Conservation (phyloP, 2,888 invertebrate genomes). For the Liposcelis brunnea region DNA sequence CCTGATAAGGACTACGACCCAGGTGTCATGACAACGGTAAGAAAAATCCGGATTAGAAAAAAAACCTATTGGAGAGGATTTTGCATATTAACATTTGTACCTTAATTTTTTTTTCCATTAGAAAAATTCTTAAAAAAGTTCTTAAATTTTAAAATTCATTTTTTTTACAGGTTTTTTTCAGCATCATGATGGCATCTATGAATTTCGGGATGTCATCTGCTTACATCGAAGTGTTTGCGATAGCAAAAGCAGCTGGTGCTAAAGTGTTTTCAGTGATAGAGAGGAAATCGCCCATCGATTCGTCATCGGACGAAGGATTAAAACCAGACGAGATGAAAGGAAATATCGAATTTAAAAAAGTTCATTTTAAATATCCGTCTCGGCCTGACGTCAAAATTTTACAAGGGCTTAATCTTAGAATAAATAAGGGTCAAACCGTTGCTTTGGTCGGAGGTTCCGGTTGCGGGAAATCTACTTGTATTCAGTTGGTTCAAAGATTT, state of each 20-base stretch:
- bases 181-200: conserved; percentile 51
- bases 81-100: too few species aligned
- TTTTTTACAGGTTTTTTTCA: conserved; percentile 63
- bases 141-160: too few species aligned
- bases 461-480: conserved; percentile 66
- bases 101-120: too few species aligned
- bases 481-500: conserved; percentile 57
- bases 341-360: conserved; percentile 49
- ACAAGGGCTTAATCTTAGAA: conserved; percentile 44
- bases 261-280: conserved; percentile 61
- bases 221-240: conserved; percentile 57
- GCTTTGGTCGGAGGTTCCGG: conserved; percentile 62
- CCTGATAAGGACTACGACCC: conserved; percentile 34
- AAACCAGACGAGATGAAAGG: conserved; percentile 38
- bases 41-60: too few species aligned
- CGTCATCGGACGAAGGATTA: conserved; percentile 39
- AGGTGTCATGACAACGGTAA: conserved; percentile 53
- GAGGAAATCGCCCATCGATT: conserved; percentile 52
- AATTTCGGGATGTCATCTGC: conserved; percentile 69
- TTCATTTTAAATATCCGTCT: conserved; percentile 66
- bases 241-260: conserved; percentile 55
- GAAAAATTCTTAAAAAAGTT: too few species aligned
- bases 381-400: conserved; percentile 47
- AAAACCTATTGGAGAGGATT: too few species aligned
- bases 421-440: conserved; percentile 52